Conservation (phyloP, 2,113 vertebrate species). For the Tauraco erythrolophus region DNA sequence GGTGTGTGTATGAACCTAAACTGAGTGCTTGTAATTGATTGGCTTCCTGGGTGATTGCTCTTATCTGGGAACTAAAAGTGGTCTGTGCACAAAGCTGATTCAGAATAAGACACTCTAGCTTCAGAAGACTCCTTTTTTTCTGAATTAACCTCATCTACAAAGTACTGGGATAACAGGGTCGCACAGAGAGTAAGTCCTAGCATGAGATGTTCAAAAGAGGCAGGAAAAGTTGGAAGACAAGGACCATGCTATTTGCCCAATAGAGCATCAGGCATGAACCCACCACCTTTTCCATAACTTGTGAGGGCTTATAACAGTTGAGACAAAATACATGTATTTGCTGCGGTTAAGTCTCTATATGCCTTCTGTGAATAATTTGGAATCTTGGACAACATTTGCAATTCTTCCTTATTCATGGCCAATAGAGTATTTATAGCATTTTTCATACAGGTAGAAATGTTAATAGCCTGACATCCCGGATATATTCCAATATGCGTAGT, state of each 20-base stretch:
- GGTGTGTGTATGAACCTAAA: slow-evolving; percentile 21
- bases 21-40: neutral
- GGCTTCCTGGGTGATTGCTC: neutral
- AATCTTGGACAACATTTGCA: neutral
- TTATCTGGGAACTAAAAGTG: neutral
- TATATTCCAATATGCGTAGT: neutral
- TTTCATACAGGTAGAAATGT: neutral
- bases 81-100: neutral
- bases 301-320: neutral
- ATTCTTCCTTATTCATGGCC: neutral
- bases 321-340: neutral
- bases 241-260: neutral
- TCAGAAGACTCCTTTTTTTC: neutral
- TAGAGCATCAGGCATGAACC: neutral
- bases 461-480: neutral
- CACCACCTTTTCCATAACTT: neutral
- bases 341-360: neutral
- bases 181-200: neutral
- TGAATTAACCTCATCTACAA: neutral
- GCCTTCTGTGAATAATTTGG: neutral
- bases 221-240: neutral
- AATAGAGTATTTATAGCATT: neutral
- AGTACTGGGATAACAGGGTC: neutral
- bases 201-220: neutral
- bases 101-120: neutral